Percentiles rank a stretch among this genome's conserved stretches.
Evolutionary conservation across 2,113 vertebrate species (phyloP).

Genomic region (Calyptommatus sinebrachiatus): DNA sequence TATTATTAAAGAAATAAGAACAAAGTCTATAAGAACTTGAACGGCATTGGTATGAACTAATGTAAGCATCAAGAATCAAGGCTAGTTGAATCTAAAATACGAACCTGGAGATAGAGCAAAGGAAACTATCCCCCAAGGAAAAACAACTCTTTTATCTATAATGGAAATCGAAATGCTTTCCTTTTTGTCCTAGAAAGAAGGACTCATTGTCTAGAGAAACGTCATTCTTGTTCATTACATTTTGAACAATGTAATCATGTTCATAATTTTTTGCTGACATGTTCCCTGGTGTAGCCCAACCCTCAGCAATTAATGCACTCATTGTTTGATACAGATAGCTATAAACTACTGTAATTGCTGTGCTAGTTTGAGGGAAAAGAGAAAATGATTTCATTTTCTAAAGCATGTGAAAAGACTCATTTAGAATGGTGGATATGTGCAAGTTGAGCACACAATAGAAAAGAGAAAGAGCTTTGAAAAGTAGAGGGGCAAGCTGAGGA

Average conservation of each 20-base stretch:
- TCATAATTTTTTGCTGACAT: constrained; percentile 64
- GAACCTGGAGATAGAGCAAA: constrained; percentile 46
- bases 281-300: constrained; percentile 39
- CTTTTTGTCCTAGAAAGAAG: constrained; percentile 40
- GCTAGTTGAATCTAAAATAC: constrained; percentile 43
- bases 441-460: constrained; percentile 52
- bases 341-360: constrained; percentile 62
- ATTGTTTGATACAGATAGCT: constrained; percentile 62
- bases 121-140: constrained; percentile 45
- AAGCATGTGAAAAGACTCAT: constrained; percentile 49
- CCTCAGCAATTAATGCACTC: constrained; percentile 66
- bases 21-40: neutral
- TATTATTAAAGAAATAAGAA: neutral
- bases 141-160: constrained; percentile 67
- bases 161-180: constrained; percentile 72
- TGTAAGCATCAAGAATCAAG: constrained; percentile 28
- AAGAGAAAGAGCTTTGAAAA: constrained; percentile 55
- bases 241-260: constrained; percentile 65
- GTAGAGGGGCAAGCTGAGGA: constrained; percentile 45
- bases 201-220: constrained; percentile 63
- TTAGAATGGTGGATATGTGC: constrained; percentile 55
- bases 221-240: constrained; percentile 57
- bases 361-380: constrained; percentile 67
- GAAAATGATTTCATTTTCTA: constrained; percentile 63
- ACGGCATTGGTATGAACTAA: constrained; percentile 27